Conservation (phyloP, 2,113 vertebrate species). For the Probosciger aterrimus region DNA sequence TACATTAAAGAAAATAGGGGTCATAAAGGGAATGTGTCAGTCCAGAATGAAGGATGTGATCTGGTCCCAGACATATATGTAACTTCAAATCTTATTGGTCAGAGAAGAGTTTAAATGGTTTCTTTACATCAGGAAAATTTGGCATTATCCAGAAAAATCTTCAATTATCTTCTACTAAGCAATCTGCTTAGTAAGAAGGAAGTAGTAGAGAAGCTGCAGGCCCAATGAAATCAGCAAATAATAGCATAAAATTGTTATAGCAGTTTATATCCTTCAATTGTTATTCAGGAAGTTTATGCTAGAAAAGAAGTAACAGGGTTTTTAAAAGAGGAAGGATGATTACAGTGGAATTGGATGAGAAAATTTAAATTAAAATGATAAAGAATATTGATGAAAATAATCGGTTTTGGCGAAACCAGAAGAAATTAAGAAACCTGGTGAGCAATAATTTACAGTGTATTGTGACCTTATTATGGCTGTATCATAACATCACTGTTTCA, state of each 20-base stretch:
- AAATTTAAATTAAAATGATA: not conserved
- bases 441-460: not conserved
- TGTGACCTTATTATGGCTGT: not conserved
- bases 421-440: not conserved
- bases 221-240: not conserved
- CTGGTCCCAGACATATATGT: not conserved
- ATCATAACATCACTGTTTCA: not conserved
- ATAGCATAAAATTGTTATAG: not conserved
- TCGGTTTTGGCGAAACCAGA: not conserved
- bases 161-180: not conserved
- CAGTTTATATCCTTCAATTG: not conserved
- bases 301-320: not conserved
- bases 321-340: not conserved
- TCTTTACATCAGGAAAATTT: not conserved
- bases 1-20: not conserved
- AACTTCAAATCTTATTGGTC: not conserved
- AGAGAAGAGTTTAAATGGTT: not conserved
- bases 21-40: not conserved
- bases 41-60: not conserved
- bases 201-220: not conserved
- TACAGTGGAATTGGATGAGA: not conserved
- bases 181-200: not conserved
- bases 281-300: not conserved
- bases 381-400: not conserved
- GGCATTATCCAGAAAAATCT: not conserved